Percentiles rank a stretch among this genome's conserved stretches.
Conservation (phyloP, 2,797 vertebrate species). For the Acomys russatus region DNA sequence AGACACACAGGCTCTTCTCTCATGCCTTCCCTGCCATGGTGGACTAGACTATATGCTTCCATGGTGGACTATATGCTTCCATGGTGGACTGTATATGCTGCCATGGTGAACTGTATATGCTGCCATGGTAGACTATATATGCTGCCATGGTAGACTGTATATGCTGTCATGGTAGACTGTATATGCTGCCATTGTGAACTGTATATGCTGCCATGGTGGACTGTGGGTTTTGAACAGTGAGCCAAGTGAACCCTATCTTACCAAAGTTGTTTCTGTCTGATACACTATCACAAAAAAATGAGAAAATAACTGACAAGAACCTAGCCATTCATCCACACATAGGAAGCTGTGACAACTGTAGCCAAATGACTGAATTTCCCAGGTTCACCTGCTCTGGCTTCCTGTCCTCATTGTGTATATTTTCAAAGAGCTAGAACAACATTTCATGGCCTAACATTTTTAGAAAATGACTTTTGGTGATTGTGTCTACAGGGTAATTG, state of each 20-base stretch:
- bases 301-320: too few relatives aligned
- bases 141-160: too few relatives aligned
- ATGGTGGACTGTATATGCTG: too few relatives aligned
- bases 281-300: neutral
- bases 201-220: neutral
- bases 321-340: conserved; percentile 6
- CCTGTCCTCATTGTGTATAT: conserved; percentile 78
- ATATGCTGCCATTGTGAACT: too few relatives aligned
- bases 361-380: conserved; percentile 81
- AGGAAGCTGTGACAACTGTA: conserved; percentile 81
- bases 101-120: too few relatives aligned
- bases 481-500: conserved; percentile 55
- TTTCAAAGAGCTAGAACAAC: conserved; percentile 81
- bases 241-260: neutral
- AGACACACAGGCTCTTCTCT: neutral
- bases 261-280: neutral
- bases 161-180: too few relatives aligned
- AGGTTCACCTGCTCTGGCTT: conserved; percentile 83
- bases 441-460: conserved; percentile 79
- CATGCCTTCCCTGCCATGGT: too few relatives aligned
- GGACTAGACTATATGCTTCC: too few relatives aligned
- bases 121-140: too few relatives aligned
- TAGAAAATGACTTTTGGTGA: conserved; percentile 74
- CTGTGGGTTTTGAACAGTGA: too few relatives aligned
- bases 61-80: too few relatives aligned